Percentiles rank a stretch among this genome's conserved stretches.
These are phyloP conservation scores for Diadumene lineata DNA, from an alignment of 92 coral and sea anemone genomes.

Conservation along the genomic window DNA sequence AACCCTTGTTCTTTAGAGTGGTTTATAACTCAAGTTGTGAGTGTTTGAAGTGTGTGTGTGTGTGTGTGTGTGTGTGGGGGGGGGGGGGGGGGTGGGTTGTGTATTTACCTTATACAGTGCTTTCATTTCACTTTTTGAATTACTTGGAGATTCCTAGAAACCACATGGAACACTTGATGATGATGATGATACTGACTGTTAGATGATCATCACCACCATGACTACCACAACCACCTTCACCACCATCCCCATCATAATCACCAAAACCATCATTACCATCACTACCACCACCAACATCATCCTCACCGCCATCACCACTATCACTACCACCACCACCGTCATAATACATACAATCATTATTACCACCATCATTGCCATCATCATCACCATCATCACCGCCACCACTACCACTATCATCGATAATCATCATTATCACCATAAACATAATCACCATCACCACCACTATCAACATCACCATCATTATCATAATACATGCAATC, in stretches of 20 bases:
- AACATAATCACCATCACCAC: background rate
- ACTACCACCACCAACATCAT: background rate
- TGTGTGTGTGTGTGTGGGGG: too few relatives aligned
- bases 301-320: background rate
- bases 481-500: background rate
- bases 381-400: background rate
- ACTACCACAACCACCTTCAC: too few relatives aligned
- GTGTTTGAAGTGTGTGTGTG: too few relatives aligned
- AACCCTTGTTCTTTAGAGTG: too few relatives aligned
- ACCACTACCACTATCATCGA: background rate
- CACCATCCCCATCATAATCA: background rate
- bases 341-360: too few relatives aligned
- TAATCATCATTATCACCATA: background rate
- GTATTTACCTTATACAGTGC: conserved; percentile 58
- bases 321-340: too few relatives aligned
- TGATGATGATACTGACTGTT: background rate
- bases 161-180: background rate
- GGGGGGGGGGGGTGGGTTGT: background rate
- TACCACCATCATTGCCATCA: background rate
- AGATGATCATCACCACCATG: background rate
- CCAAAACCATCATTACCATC: too few relatives aligned
- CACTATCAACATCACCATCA: background rate
- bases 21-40: too few relatives aligned
- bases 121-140: conserved; percentile 21
- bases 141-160: background rate